These are phyloP conservation scores for Heliconius melpomene DNA, from an alignment of 1,140 invertebrate species.

Conservation along the genomic window DNA sequence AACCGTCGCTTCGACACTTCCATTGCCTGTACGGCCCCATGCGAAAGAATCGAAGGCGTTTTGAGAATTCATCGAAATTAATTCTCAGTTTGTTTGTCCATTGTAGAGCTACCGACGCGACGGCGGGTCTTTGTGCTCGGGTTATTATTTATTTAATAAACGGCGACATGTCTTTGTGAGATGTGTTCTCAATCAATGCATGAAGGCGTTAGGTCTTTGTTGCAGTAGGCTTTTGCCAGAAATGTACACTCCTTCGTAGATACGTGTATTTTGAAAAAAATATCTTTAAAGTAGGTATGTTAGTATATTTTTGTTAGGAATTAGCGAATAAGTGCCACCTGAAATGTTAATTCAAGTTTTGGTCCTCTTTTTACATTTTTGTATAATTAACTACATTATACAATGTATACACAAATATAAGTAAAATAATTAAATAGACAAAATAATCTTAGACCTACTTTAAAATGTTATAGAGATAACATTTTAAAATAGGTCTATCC, in stretches of 20 bases:
- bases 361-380: too few relatives aligned
- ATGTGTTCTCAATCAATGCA: slow-evolving; percentile 62
- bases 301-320: neutral
- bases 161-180: slow-evolving; percentile 64
- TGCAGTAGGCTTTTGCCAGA: slow-evolving; percentile 43
- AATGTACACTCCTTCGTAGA: slow-evolving; percentile 44
- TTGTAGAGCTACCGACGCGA: slow-evolving; percentile 67
- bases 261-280: slow-evolving; percentile 8
- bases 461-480: too few relatives aligned
- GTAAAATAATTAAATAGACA: too few relatives aligned
- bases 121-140: slow-evolving; percentile 53
- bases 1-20: slow-evolving; percentile 60
- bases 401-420: too few relatives aligned
- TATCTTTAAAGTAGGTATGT: neutral
- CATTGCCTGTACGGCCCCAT: slow-evolving; percentile 51
- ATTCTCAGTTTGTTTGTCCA: slow-evolving; percentile 76
- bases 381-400: too few relatives aligned
- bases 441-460: too few relatives aligned
- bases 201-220: slow-evolving; percentile 64
- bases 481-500: too few relatives aligned
- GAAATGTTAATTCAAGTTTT: too few relatives aligned
- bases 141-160: slow-evolving; percentile 79
- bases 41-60: slow-evolving; percentile 69
- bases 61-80: slow-evolving; percentile 77
- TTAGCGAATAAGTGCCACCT: neutral